Base-by-base conservation (phyloP, 1,140 invertebrate species). In the Drosophila bifasciata region DNA sequence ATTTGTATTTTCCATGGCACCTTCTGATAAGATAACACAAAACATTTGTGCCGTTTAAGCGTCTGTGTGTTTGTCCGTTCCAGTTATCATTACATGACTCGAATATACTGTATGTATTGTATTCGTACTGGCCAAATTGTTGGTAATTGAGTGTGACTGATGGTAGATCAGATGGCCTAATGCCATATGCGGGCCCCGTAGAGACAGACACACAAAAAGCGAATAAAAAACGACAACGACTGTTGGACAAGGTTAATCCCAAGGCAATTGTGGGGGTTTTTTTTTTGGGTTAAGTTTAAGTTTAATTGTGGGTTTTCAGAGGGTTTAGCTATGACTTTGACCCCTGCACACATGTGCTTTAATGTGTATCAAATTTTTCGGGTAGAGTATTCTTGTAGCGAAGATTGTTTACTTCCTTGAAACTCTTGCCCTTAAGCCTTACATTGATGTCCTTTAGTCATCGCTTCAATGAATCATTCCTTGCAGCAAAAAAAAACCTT, bases 21-120 rank as follows among this genome's bases (percentile, higher is more conserved):
- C n/a, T n/a, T 25, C 32, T 52, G 59, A 76, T 75, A 72, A 72
- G 68, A 72, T 72, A 72, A 62, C 68, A 55, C 43, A 2, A 36
- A 62, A 50, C 28, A 25, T 59, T 61, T 45, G 46, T 36, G 32
- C 32, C 32, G 58, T 36, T 70, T 58, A 45, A 2, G 32, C 17
- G 36, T 46, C 32, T 39, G 9, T 58, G 21, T 59, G 19, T 39
- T 7, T 55, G 21, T 40, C 15, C 32, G 40, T 41, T 32, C 50
- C 55, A 43, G 23, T 41, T 67, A 43, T 49, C 36, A 43, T 61
- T 50, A 59, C 44, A 51, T 17, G 32, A 9, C 13, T 70, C 8
- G 36, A 53, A 19, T 43, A 17, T 68, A 44, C 40, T 36, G 23
- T 39, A 51, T 43, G 21, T 68, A 44, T 44, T 36, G 23, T 39